Evolutionary conservation across 1,140 invertebrate genomes (phyloP).

Genomic region (Chrysoperla carnea): DNA sequence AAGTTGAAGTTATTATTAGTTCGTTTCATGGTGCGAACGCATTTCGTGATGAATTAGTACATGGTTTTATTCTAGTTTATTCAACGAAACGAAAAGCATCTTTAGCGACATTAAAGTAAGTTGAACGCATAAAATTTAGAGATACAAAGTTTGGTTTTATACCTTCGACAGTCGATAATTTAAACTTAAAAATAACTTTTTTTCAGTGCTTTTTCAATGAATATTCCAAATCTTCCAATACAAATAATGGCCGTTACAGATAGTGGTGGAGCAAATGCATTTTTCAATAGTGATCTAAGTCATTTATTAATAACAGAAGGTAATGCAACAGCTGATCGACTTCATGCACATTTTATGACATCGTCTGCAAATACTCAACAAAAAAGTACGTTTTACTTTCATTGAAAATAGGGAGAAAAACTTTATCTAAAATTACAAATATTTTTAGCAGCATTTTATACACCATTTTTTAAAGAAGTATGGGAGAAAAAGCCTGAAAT

Average conservation of each 20-base stretch:
- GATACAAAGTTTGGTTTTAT: too few relatives aligned
- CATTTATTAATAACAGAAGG: slow-evolving; percentile 85
- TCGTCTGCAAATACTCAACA: slow-evolving; percentile 51
- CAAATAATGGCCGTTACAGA: slow-evolving; percentile 90
- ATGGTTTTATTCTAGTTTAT: slow-evolving; percentile 92
- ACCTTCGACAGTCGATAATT: too few relatives aligned
- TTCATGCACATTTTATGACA: slow-evolving; percentile 86
- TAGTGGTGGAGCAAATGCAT: slow-evolving; percentile 64
- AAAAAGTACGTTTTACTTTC: slow-evolving; percentile 43
- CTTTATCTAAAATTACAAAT: neutral
- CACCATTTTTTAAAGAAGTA: slow-evolving; percentile 88
- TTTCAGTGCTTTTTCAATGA: slow-evolving; percentile 76
- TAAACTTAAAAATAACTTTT: too few relatives aligned
- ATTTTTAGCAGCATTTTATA: slow-evolving; percentile 76
- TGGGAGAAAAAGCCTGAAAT: slow-evolving; percentile 93
- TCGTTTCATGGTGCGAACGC: slow-evolving; percentile 90
- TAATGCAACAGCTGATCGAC: slow-evolving; percentile 75
- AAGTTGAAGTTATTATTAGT: slow-evolving; percentile 84
- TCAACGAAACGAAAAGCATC: slow-evolving; percentile 91
- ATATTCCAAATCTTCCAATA: slow-evolving; percentile 86
- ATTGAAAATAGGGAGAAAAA: neutral
- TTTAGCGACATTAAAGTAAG: slow-evolving; percentile 77
- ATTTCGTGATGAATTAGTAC: slow-evolving; percentile 81
- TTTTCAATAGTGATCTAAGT: slow-evolving; percentile 76
- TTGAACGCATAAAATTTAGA: slow-evolving; percentile 9